Base-by-base conservation (phyloP, 2,888 invertebrate species). In the Seladonia tumulorum region DNA sequence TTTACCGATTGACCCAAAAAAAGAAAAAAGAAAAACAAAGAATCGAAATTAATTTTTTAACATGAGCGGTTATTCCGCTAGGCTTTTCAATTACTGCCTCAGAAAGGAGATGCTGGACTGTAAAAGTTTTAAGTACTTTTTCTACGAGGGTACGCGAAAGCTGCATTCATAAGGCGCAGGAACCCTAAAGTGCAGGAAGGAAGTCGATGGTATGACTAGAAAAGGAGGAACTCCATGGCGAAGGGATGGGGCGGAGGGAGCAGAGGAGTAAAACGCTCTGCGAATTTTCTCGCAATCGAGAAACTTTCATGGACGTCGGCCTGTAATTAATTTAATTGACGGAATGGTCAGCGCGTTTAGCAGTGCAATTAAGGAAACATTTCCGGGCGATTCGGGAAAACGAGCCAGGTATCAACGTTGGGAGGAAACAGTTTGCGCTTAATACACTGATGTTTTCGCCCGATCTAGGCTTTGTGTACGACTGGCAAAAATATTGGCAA, bases 301-400 rank as follows among this genome's bases (percentile, higher is more conserved):
- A 90, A 91, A 92, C 81, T 92, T 91, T 42, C 66, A 73, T 71
- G 83, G 84, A 81, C 79, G 47, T 83, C 76, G 83, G 71, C 82
- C 74, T 88, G 90, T 91, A 90, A 91, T 92, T 90, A 90, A 92
- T 90, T 91, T 89, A 92, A 91, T 91, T 86, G 90, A 87, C 92
- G 75, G 79, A 83, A 88, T 82, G 79, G 79, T 76, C 86, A 76
- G 76, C 71, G 79, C 87, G 85, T 88, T 88, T 85, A 85, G 79
- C 76, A 68, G 68, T 39, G 68, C 77, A 49, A 77, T 77, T 70
- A 77, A 77, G 70, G 47, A 63, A 79, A 82, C 74, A 57, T 39
- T 77, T 70, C 53, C 42, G n/a, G 66, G 49, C 22, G 76, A 68
- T 76, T 76, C n/a, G n/a, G 35, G 68, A 25, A 42, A 70, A 76